Conservation (phyloP, 2,888 invertebrate genomes). For the Erebia palarica region DNA sequence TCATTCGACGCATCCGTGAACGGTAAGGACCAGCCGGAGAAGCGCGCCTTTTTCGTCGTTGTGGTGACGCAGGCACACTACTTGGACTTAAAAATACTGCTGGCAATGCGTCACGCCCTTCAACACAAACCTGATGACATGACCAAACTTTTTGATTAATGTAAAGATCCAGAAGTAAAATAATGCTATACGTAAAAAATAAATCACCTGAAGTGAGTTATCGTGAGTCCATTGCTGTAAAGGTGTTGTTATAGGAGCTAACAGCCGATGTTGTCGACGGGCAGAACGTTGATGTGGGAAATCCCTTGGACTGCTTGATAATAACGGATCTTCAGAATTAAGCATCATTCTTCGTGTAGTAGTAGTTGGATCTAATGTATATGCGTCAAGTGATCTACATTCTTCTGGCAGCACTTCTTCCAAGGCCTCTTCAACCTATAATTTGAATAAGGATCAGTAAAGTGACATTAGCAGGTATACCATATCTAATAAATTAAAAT, state of each 20-base stretch:
- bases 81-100: conserved; percentile 91
- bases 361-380: conserved; percentile 85
- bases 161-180: conserved; percentile 10
- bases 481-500: conserved; percentile 3
- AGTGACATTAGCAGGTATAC: neutral
- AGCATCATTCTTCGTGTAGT: conserved; percentile 93
- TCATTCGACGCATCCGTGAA: conserved; percentile 76
- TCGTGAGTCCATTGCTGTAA: conserved; percentile 73
- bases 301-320: conserved; percentile 92
- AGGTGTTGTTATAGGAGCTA: conserved; percentile 53
- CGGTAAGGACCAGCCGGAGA: conserved; percentile 83
- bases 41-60: conserved; percentile 84
- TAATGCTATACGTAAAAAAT: neutral
- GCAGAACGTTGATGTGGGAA: conserved; percentile 80
- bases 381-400: conserved; percentile 84
- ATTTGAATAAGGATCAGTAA: conserved; percentile 3
- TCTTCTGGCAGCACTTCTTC: conserved; percentile 93
- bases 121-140: conserved; percentile 68
- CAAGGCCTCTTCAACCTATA: conserved; percentile 89
- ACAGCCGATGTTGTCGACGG: conserved; percentile 61
- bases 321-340: conserved; percentile 92
- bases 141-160: conserved; percentile 16
- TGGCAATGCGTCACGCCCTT: conserved; percentile 86
- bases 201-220: conserved; percentile 65
- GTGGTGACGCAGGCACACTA: conserved; percentile 86